Base-by-base conservation (phyloP, 2,113 vertebrate genomes). In the Ellobius talpinus region DNA sequence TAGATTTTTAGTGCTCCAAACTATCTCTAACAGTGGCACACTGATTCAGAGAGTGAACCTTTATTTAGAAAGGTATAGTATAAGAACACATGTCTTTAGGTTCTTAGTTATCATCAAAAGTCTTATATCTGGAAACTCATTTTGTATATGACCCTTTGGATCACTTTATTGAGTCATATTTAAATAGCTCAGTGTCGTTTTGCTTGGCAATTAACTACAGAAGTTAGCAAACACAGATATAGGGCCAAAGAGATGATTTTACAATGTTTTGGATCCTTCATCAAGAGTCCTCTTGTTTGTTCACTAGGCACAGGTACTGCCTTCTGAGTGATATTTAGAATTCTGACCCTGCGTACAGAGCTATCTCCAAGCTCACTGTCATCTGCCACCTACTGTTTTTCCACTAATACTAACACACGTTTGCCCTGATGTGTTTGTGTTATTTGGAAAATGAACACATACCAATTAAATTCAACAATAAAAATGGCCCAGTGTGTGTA, bases 401-500 rank as follows among this genome's bases (percentile, higher is more conserved):
- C 98, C 87, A 78, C 93, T 96, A 94, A 92, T 81, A 79, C 91
- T 24, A 97, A 95, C 70, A 95, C 45, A 72, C 65, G 97, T 98
- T 97, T 96, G 96, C 94, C 52, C 95, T 84, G 68, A 98, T 97
- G 50, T 97, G 92, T 96, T 98, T 98, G 89, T 78, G 87, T 81
- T 98, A 88, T 94, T 97, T 96, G 76, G 97, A 95, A 98, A 98
- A 98, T 90, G 16, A 98, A 97, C 90, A 96, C 33, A 86, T 96
- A 95, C 88, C 84, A 63, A 98, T 96, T 98, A 98, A 98, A 97
- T 97, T 95, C 93, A 97, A 95, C 58, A 85, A 97, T 98, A 97
- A 98, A 98, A 98, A 94, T 94, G 90, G 81, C 93, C 97, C 97
- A 96, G 88, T 94, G 98, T 94, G 96, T 96, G 81, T 97, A 97